phyloP scores from a whole-genome alignment of 1,140 invertebrate genomes.

The Lucilia cuprina region DNA sequence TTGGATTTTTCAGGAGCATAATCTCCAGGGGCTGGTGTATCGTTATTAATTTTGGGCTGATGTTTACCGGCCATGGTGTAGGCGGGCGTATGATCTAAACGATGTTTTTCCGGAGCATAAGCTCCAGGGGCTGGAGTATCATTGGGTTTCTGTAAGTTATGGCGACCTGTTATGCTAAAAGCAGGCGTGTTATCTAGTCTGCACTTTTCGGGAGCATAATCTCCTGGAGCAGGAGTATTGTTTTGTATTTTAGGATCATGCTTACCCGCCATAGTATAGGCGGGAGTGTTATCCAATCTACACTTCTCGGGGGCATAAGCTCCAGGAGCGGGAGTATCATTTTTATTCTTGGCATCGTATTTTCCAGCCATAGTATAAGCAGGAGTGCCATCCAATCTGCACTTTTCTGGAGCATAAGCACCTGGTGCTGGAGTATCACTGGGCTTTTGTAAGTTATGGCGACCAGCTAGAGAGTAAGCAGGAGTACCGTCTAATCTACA shows the following conservation, averaged over 20 bases:
- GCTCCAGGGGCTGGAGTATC: constrained; percentile 63
- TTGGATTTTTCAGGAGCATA: constrained; percentile 71
- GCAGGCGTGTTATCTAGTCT: constrained; percentile 68
- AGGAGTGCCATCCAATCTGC: constrained; percentile 64
- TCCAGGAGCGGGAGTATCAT: constrained; percentile 72
- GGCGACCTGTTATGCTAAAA: constrained; percentile 64
- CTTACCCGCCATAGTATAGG: constrained; percentile 64
- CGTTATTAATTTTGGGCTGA: constrained; percentile 66
- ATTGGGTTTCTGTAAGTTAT: constrained; percentile 59
- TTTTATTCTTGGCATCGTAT: constrained; percentile 66
- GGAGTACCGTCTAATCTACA: constrained; percentile 67
- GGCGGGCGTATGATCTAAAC: constrained; percentile 62
- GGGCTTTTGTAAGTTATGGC: constrained; percentile 61
- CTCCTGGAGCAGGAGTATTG: constrained; percentile 63
- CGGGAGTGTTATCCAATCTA: constrained; percentile 67
- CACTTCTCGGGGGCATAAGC: constrained; percentile 69
- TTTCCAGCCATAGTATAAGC: constrained; percentile 65
- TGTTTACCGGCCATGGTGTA: constrained; percentile 65
- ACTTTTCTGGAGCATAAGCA: constrained; percentile 70
- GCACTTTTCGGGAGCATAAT: constrained; percentile 69
- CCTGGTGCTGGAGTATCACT: constrained; percentile 64
- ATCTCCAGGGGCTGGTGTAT: constrained; percentile 67
- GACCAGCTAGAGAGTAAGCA: constrained; percentile 66
- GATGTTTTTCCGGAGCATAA: constrained; percentile 69
- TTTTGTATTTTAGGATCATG: constrained; percentile 60